Base-by-base conservation (phyloP, 2,797 vertebrate genomes). In the Passerculus sandwichensis region DNA sequence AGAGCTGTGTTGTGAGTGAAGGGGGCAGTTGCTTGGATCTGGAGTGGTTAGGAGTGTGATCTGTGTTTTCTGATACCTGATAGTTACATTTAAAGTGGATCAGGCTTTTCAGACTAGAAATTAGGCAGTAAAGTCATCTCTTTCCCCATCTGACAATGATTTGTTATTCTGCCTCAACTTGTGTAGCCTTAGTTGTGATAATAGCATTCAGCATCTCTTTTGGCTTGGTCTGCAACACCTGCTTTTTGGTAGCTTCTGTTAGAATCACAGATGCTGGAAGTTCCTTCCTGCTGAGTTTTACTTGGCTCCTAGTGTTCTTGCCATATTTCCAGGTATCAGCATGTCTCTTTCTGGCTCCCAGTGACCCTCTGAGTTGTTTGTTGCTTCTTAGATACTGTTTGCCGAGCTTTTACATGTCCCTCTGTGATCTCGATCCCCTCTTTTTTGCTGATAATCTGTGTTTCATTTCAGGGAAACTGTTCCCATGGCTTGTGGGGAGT, bases 401-500 rank as follows among this genome's bases (percentile, higher is more conserved):
- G 38, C 17, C 9, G 50, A 57, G 27, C 14, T 87, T 64, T 77
- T 65, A 27, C 5, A 0, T 65, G 25, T 54, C 26, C 23, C 17
- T 47, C 8, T 54, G 45, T 84, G 65, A 78, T 20, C 54, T 65
- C 1, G 36, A 7, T 56, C 17, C 10, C 15, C 11, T 57, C 13
- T 9, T n/a, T 73, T 83, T 70, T 72, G 34, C 85, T 97, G 93
- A 98, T 54, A 47, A 61, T 47, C 88, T 92, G 89, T 42, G 14
- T 95, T 97, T 97, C 45, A 20, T 97, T 82, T 11, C 85, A 97
- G 98, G 97, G 96, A 93, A 96, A 90, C 97, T 91, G 97, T 93
- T 96, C 97, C 97, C 97, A 98, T 98, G 98, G 98, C 97, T 95
- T 96, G 84, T 80, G 96, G 97, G 97, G 97, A 96, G 96, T 94